Conservation (phyloP, 2,888 invertebrate genomes). For the Macrosoma leucophasiata region DNA sequence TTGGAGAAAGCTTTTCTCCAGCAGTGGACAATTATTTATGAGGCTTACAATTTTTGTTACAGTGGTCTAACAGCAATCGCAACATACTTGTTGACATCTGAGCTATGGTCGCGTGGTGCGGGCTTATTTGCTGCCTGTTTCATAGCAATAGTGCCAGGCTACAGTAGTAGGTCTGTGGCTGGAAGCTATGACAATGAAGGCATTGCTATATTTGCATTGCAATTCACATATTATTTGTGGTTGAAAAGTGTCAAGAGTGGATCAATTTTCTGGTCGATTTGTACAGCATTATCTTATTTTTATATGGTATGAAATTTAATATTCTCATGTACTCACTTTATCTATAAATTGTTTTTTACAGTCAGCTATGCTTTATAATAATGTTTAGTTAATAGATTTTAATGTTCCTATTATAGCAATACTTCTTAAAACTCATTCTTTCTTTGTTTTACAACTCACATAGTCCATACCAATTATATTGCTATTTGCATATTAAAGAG, state of each 20-base stretch:
- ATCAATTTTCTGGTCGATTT: slow-evolving; percentile 96
- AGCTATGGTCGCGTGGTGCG: slow-evolving; percentile 97
- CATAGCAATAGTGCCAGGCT: slow-evolving; percentile 99
- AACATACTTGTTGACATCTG: slow-evolving; percentile 97
- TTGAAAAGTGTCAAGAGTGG: slow-evolving; percentile 98
- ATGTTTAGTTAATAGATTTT: neutral
- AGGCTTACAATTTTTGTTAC: slow-evolving; percentile 40
- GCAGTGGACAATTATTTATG: no score
- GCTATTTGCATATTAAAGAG: neutral
- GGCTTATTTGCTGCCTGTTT: slow-evolving; percentile 99
- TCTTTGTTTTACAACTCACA: neutral
- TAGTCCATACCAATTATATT: neutral
- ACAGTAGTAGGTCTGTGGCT: slow-evolving; percentile 98
- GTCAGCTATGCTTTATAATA: no score
- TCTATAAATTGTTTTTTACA: no score
- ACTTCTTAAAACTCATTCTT: neutral
- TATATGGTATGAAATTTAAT: slow-evolving; percentile 89
- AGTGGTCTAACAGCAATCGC: slow-evolving; percentile 99
- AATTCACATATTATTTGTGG: slow-evolving; percentile 99
- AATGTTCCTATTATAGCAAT: neutral
- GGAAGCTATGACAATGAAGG: slow-evolving; percentile 99
- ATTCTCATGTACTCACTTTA: no score
- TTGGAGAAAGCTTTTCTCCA: no score
- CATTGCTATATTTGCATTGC: slow-evolving; percentile 99
- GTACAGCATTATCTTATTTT: slow-evolving; percentile 97